Percentiles rank a stretch among this genome's conserved stretches.
Evolutionary conservation across 2,888 invertebrate genomes (phyloP).

Genomic region (Tricholauxania praeusta): DNA sequence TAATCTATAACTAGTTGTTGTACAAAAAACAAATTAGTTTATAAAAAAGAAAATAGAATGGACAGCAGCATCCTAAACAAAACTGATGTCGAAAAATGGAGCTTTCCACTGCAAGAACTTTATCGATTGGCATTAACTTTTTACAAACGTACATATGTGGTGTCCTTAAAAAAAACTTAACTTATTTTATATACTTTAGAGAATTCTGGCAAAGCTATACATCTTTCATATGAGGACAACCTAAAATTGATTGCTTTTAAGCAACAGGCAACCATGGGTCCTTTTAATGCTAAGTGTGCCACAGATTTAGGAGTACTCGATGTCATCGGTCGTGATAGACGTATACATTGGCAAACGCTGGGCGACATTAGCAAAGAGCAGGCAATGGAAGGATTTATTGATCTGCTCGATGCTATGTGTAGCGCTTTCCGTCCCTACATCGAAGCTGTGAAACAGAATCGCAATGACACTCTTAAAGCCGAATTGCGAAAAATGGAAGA

Average conservation of each 20-base stretch:
- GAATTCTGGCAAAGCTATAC: constrained; percentile 97
- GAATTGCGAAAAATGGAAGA: constrained; percentile 62
- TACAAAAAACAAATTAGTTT: too few relatives aligned
- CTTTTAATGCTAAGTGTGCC: constrained; percentile 77
- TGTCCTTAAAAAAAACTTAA: background rate
- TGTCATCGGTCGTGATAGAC: constrained; percentile 93
- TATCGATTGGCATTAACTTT: constrained; percentile 91
- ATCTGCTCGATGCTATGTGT: constrained; percentile 86
- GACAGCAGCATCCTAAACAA: constrained; percentile 1
- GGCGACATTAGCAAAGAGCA: constrained; percentile 87
- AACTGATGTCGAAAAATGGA: constrained; percentile 71
- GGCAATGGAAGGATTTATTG: constrained; percentile 93
- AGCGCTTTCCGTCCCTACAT: constrained; percentile 92
- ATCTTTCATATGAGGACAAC: constrained; percentile 93
- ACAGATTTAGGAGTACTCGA: constrained; percentile 93
- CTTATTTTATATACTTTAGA: constrained; percentile 71
- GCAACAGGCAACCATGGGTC: constrained; percentile 90
- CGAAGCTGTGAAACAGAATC: constrained; percentile 90
- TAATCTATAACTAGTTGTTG: too few relatives aligned
- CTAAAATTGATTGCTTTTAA: constrained; percentile 91
- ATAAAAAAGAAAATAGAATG: constrained; percentile 20
- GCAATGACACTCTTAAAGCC: constrained; percentile 80
- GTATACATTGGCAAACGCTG: constrained; percentile 93
- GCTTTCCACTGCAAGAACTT: constrained; percentile 80
- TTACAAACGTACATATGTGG: constrained; percentile 83